Evolutionary conservation across 2,888 invertebrate species (phyloP).

Genomic region (Phalangium opilio): DNA sequence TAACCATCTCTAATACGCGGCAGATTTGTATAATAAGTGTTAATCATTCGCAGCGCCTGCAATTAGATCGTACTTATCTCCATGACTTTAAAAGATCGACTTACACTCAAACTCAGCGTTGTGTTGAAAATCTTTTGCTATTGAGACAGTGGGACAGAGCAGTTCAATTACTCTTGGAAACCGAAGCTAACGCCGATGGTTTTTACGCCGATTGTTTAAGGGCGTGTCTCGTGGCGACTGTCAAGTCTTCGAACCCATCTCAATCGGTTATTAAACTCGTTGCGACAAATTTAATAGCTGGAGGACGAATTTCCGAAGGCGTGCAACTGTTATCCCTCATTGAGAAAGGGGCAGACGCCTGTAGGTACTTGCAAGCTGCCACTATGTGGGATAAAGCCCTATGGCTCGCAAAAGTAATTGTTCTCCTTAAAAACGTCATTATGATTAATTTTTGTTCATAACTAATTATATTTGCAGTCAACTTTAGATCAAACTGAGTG

Average conservation of each 20-base stretch:
- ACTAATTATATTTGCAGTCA: conserved; percentile 23
- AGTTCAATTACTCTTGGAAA: conserved; percentile 40
- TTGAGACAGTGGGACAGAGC: conserved; percentile 41
- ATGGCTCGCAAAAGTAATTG: conserved; percentile 39
- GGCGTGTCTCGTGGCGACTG: conserved; percentile 42
- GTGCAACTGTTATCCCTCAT: conserved; percentile 45
- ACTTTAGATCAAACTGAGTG: conserved; percentile 31
- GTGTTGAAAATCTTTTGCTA: conserved; percentile 32
- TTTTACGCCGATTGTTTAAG: conserved; percentile 39
- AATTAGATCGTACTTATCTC: conserved; percentile 35
- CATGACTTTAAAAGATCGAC: conserved; percentile 39
- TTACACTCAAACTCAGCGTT: conserved; percentile 34
- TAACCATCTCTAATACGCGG: background rate
- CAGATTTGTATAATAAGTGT: too few relatives aligned
- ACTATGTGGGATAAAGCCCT: conserved; percentile 42
- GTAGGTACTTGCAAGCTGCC: conserved; percentile 44
- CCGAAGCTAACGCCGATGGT: conserved; percentile 36
- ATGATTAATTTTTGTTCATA: background rate
- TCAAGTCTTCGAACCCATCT: conserved; percentile 35
- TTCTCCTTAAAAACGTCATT: background rate
- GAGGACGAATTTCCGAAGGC: conserved; percentile 40
- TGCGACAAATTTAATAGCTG: conserved; percentile 47
- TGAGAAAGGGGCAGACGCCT: conserved; percentile 44
- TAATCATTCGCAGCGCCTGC: conserved; percentile 22
- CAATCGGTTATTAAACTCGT: conserved; percentile 46